phyloP scores from a whole-genome alignment of 2,888 invertebrate species.

The Apodemia zela region DNA sequence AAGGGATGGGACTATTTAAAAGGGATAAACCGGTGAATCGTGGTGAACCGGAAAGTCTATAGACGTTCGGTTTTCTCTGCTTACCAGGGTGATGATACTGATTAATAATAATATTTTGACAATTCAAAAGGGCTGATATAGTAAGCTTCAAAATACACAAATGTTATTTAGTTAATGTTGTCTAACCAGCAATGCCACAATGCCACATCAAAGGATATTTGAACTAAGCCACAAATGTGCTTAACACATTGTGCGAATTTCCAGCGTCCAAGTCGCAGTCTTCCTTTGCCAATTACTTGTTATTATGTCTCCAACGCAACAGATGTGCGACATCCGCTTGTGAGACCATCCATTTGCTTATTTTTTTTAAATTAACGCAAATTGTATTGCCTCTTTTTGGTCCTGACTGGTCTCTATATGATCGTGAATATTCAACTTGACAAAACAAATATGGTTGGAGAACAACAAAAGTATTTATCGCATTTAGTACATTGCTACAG shows the following conservation, averaged over 20 bases:
- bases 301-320: slow-evolving; percentile 70
- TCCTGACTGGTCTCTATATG: slow-evolving; percentile 23
- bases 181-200: neutral
- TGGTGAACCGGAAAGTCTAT: too few species aligned
- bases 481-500: slow-evolving; percentile 12
- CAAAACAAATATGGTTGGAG: slow-evolving; percentile 10
- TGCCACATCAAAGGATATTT: neutral
- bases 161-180: neutral
- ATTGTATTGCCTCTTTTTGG: slow-evolving; percentile 32
- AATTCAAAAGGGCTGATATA: too few species aligned
- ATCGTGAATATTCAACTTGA: slow-evolving; percentile 18
- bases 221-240: slow-evolving; percentile 42
- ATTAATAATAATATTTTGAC: too few species aligned
- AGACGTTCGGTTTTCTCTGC: too few species aligned
- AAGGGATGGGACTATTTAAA: too few species aligned
- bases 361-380: slow-evolving; percentile 33
- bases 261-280: slow-evolving; percentile 43
- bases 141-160: neutral
- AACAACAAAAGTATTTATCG: slow-evolving; percentile 11
- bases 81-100: too few species aligned
- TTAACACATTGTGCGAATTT: slow-evolving; percentile 73
- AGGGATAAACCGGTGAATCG: too few species aligned
- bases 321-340: slow-evolving; percentile 76
- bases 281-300: slow-evolving; percentile 72
- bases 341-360: slow-evolving; percentile 38